These are phyloP conservation scores for Neomorphus geoffroyi DNA, from an alignment of 2,797 vertebrate species.

Conservation along the genomic window DNA sequence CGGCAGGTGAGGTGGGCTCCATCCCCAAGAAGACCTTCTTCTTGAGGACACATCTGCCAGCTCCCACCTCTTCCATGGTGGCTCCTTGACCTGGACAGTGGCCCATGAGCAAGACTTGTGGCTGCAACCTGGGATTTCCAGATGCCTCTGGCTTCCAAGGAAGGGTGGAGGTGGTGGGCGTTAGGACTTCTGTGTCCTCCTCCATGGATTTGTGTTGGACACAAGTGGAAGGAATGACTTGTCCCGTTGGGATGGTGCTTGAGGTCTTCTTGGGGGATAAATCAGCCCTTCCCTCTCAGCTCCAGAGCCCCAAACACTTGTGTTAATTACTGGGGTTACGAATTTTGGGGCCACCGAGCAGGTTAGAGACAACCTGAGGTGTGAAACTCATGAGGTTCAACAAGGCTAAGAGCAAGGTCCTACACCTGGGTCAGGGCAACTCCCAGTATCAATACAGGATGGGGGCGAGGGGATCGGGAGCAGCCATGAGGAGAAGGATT, in stretches of 20 bases:
- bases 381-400: no score
- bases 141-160: neutral
- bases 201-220: neutral
- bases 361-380: no score
- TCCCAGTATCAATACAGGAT: no score
- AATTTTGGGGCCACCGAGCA: neutral
- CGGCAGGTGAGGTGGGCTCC: constrained; percentile 81
- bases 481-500: no score
- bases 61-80: no score
- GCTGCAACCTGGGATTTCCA: neutral
- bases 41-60: accelerated
- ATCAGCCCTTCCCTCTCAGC: neutral
- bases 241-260: neutral
- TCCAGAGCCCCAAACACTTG: neutral
- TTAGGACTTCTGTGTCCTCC: neutral
- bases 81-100: neutral
- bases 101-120: accelerated
- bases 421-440: no score
- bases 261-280: neutral
- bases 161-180: accelerated
- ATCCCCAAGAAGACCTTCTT: neutral
- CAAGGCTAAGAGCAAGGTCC: no score
- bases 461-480: no score
- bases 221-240: neutral
- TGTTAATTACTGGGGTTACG: neutral